A percentile compares a stretch with the other conserved stretches of the same genome.
Conservation (phyloP, 2,888 invertebrate species). For the Labia minor region DNA sequence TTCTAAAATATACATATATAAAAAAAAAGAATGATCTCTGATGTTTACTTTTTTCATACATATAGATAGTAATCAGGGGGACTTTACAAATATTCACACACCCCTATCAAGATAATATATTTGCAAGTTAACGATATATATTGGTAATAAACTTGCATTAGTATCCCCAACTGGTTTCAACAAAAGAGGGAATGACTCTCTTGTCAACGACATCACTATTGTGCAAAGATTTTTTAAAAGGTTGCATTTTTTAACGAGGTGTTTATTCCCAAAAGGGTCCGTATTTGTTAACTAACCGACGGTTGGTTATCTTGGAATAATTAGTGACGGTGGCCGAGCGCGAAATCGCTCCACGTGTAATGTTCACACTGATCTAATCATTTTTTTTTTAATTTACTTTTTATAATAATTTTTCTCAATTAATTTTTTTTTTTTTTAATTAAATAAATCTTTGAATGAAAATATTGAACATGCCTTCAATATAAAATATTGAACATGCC, state of each 20-base stretch:
- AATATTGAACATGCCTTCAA: too few species aligned
- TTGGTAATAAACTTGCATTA: conserved; percentile 13
- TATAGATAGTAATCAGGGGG: too few species aligned
- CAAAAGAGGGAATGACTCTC: not conserved
- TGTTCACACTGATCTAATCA: too few species aligned
- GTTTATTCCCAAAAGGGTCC: not conserved
- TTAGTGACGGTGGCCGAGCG: not conserved
- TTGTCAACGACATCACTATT: conserved; percentile 3
- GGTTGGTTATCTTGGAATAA: conserved; percentile 4
- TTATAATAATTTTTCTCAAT: too few species aligned
- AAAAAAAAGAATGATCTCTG: too few species aligned
- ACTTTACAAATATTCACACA: not conserved
- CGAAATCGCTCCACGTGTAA: not conserved
- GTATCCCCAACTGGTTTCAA: not conserved
- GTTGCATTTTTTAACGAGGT: not conserved
- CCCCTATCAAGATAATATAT: not conserved
- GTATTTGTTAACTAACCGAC: not conserved
- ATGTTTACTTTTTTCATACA: too few species aligned
- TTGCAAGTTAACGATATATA: conserved; percentile 13
- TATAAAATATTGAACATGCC: not conserved
- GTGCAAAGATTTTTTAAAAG: not conserved
- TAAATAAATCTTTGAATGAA: too few species aligned
- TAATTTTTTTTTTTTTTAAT: too few species aligned
- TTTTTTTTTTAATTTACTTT: too few species aligned
- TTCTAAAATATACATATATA: too few species aligned